Percentiles rank a stretch among this genome's conserved stretches.
Conservation (phyloP, 1,140 invertebrate species). For the Solen grandis region DNA sequence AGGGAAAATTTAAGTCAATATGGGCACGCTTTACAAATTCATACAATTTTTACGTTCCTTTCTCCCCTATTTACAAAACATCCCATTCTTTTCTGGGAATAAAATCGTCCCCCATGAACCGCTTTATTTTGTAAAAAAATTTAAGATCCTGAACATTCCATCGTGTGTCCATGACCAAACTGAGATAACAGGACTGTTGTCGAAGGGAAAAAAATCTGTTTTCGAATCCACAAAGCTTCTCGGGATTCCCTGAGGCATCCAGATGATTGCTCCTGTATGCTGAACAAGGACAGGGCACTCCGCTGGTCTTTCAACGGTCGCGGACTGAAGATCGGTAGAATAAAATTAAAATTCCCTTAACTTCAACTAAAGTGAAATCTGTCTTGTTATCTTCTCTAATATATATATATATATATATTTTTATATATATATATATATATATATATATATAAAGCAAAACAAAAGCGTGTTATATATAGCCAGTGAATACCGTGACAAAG, state of each 20-base stretch:
- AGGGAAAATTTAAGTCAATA: slow-evolving; percentile 79
- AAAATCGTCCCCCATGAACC: slow-evolving; percentile 79
- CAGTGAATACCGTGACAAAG: too few relatives aligned
- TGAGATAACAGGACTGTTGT: slow-evolving; percentile 79
- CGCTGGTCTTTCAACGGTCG: slow-evolving; percentile 78
- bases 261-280: slow-evolving; percentile 96
- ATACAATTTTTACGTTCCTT: slow-evolving; percentile 76
- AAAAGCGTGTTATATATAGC: too few relatives aligned
- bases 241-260: slow-evolving; percentile 99
- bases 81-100: slow-evolving; percentile 81
- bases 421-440: too few relatives aligned
- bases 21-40: slow-evolving; percentile 79
- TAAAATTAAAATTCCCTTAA: too few relatives aligned
- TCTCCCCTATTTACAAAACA: slow-evolving; percentile 69
- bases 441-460: too few relatives aligned
- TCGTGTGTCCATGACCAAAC: slow-evolving; percentile 81
- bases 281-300: slow-evolving; percentile 78
- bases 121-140: slow-evolving; percentile 69
- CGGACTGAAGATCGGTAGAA: slow-evolving; percentile 73
- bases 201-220: slow-evolving; percentile 81
- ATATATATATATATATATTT: too few relatives aligned
- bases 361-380: too few relatives aligned
- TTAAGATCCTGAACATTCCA: slow-evolving; percentile 77
- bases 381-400: too few relatives aligned
- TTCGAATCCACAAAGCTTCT: slow-evolving; percentile 95